phyloP scores from a whole-genome alignment of 2,797 vertebrate species.

The Limosa lapponica region DNA sequence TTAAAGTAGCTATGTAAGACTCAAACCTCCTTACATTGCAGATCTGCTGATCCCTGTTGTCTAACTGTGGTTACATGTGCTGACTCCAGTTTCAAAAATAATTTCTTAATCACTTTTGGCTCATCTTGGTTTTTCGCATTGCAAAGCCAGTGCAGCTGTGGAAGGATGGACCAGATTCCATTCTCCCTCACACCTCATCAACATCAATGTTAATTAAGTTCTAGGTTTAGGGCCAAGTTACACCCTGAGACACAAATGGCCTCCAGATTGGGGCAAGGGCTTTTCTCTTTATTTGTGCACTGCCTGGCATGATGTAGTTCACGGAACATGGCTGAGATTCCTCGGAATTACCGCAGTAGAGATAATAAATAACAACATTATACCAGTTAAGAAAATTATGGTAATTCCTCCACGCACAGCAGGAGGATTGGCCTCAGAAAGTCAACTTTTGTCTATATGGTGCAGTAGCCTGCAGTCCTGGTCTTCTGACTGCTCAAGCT shows the following conservation, averaged over 20 bases:
- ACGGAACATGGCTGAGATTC: background rate
- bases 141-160: constrained; percentile 58
- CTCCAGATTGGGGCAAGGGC: background rate
- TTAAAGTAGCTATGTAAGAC: constrained; percentile 19
- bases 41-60: constrained; percentile 63
- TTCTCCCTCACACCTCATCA: constrained; percentile 54
- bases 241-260: constrained; percentile 31
- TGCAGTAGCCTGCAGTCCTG: background rate
- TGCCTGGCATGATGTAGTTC: background rate
- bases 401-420: background rate
- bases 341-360: background rate
- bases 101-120: constrained; percentile 70
- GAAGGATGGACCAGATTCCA: constrained; percentile 53
- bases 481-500: background rate
- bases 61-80: constrained; percentile 51
- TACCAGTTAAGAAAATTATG: background rate
- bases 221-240: constrained; percentile 33
- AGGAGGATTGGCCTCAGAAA: background rate
- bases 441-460: background rate
- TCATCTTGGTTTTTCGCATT: constrained; percentile 24
- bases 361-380: background rate
- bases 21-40: constrained; percentile 55
- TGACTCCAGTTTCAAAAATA: constrained; percentile 60
- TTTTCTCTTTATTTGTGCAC: background rate
- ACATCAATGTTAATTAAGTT: constrained; percentile 41